Base-by-base conservation (phyloP, 2,888 invertebrate genomes). In the Dusona sp. region DNA sequence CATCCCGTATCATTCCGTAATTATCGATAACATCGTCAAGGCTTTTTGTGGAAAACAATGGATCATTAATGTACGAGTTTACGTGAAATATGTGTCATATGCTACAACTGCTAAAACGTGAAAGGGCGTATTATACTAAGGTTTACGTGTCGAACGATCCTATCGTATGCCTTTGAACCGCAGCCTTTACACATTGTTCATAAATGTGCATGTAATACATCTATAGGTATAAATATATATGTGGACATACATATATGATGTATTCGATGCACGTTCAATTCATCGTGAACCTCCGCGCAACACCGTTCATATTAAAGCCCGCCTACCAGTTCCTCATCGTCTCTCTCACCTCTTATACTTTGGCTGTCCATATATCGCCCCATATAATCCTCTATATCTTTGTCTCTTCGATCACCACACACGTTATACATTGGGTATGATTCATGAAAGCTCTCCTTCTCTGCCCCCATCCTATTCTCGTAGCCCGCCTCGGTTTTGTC, bases 1-100 rank as follows among this genome's bases (percentile, higher is more conserved):
- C 92, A 93, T 93, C 92, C 93, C 92, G 92, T 94, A 94, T 94
- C 93, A 93, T 93, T 94, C 93, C 91, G 93, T 93, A 93, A 94
- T 94, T 94, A 94, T 94, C 94, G 93, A 94, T 93, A 93, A 93
- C 92, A 94, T 93, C 93, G 93, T 92, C 94, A 92, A 94, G 94
- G 93, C 89, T 93, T 93, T 93, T 93, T 91, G 54, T 79, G 90
- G 92, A 92, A 94, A 93, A 94, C 94, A 94, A 94, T 94, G 92
- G 93, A 91, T 94, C 92, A 93, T 93, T 94, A 93, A 92, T 91
- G 90, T 89, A 78, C 68, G 25, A 82, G 51, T 78, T n/a, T 16
- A 65, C 83, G 61, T 79, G 74, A 72, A 73, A 84, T 80, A 77
- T 51, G 25, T 74, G 74, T 75, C 42, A 57, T 42, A 19, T 75